Conservation (phyloP, 1,140 invertebrate species). For the Dermatophagoides farinae region DNA sequence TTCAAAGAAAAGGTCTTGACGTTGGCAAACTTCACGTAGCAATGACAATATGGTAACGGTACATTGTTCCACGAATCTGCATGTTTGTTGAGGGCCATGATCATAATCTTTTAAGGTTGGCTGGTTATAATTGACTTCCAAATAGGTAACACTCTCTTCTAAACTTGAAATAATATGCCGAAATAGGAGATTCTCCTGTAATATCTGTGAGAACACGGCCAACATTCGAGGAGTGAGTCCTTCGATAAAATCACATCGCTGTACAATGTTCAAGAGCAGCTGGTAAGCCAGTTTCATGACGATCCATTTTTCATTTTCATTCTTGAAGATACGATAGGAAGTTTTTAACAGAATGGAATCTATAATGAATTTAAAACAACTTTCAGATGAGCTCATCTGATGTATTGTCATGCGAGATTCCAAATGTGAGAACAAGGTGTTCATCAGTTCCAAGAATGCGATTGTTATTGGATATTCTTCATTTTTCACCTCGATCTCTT, state of each 20-base stretch:
- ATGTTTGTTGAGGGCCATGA: not conserved
- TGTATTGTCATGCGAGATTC: not conserved
- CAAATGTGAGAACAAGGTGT: slow-evolving; percentile 38
- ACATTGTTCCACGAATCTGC: slow-evolving; percentile 6
- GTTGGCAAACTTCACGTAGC: slow-evolving; percentile 7
- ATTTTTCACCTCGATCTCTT: slow-evolving; percentile 61
- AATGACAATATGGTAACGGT: slow-evolving; percentile 2
- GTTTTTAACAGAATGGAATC: slow-evolving; percentile 13
- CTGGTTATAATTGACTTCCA: not conserved
- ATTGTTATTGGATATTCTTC: slow-evolving; percentile 66
- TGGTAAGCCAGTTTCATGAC: slow-evolving; percentile 9
- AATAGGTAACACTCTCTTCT: slow-evolving; percentile 8
- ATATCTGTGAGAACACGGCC: slow-evolving; percentile 13
- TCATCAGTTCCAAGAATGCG: slow-evolving; percentile 53
- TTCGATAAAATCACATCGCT: slow-evolving; percentile 12
- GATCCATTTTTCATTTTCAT: slow-evolving; percentile 16
- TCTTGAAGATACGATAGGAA: slow-evolving; percentile 13
- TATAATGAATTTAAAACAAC: slow-evolving; percentile 13
- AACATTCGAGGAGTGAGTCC: not conserved
- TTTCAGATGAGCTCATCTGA: slow-evolving; percentile 5
- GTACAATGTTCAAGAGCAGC: slow-evolving; percentile 3
- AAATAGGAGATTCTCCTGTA: slow-evolving; percentile 17
- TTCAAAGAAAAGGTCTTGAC: slow-evolving; percentile 14
- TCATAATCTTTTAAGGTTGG: slow-evolving; percentile 1
- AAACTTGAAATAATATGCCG: slow-evolving; percentile 12